Conservation (phyloP, 2,888 invertebrate species). For the Incurvaria masculella region DNA sequence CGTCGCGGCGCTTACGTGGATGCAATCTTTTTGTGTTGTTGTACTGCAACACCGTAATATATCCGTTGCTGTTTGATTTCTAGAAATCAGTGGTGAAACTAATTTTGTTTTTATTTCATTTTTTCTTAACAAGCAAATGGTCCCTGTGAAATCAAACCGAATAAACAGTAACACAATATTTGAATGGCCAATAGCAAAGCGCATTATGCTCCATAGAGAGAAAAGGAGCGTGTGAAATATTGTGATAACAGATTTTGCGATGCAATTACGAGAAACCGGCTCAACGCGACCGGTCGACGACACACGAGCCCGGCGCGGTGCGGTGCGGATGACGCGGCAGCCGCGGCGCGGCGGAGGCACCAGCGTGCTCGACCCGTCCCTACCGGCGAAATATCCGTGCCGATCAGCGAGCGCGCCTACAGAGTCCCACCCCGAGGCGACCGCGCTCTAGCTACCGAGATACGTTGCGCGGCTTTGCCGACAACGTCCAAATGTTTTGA, state of each 20-base stretch:
- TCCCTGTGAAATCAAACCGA: too few species aligned
- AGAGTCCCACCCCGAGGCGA: neutral
- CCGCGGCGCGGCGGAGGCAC: too few species aligned
- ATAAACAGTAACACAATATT: neutral
- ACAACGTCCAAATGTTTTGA: conserved; percentile 21
- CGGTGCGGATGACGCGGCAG: too few species aligned
- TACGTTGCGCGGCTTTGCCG: too few species aligned
- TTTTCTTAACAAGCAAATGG: too few species aligned
- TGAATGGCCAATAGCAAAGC: neutral
- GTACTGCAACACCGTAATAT: too few species aligned
- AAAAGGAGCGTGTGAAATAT: conserved; percentile 40
- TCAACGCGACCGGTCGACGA: neutral
- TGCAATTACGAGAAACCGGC: neutral
- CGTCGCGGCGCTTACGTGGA: neutral
- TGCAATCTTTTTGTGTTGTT: too few species aligned
- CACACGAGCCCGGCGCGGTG: neutral
- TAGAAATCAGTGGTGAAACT: too few species aligned
- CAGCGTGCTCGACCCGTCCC: neutral
- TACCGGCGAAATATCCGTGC: neutral
- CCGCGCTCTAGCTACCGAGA: conserved; percentile 25
- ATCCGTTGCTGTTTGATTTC: too few species aligned
- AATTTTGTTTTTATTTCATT: too few species aligned
- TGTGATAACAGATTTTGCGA: conserved; percentile 33
- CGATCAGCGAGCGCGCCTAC: neutral
- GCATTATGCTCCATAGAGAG: neutral